phyloP scores from a whole-genome alignment of 2,113 vertebrate genomes.

The Dicrurus megarhynchus region DNA sequence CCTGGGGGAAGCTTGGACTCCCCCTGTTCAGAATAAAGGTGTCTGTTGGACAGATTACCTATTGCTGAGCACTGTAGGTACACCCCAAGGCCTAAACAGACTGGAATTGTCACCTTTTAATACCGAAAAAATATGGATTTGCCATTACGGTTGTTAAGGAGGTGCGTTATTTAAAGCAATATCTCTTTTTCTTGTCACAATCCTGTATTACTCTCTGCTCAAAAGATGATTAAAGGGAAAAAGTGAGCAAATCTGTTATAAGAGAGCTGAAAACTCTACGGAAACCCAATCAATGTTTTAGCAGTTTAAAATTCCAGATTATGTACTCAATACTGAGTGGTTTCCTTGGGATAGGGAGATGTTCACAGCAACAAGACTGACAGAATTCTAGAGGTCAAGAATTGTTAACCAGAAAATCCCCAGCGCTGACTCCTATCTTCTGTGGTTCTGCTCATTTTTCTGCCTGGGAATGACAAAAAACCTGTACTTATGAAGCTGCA shows the following conservation, averaged over 20 bases:
- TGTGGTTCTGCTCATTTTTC: not conserved
- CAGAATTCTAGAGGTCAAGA: not conserved
- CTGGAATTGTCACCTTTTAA: not conserved
- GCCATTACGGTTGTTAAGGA: not conserved
- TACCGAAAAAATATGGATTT: not conserved
- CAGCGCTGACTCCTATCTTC: no score
- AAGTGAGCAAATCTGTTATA: not conserved
- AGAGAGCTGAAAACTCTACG: not conserved
- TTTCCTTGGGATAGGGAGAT: not conserved
- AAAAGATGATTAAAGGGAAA: not conserved
- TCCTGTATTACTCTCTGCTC: not conserved
- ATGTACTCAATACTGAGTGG: not conserved
- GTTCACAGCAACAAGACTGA: not conserved
- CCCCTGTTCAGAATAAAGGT: not conserved
- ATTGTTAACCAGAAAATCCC: not conserved
- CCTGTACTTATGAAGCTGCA: not conserved
- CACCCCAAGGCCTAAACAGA: not conserved
- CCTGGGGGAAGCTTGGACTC: not conserved
- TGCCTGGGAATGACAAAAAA: not conserved
- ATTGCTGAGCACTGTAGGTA: not conserved
- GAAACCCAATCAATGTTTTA: not conserved
- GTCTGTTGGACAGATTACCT: not conserved
- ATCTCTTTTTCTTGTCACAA: not conserved
- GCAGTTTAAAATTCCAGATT: not conserved
- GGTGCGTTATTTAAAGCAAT: not conserved